Percentiles rank a stretch among this genome's conserved stretches.
Conservation (phyloP, 2,113 vertebrate genomes). For the Kryptolebias marmoratus region DNA sequence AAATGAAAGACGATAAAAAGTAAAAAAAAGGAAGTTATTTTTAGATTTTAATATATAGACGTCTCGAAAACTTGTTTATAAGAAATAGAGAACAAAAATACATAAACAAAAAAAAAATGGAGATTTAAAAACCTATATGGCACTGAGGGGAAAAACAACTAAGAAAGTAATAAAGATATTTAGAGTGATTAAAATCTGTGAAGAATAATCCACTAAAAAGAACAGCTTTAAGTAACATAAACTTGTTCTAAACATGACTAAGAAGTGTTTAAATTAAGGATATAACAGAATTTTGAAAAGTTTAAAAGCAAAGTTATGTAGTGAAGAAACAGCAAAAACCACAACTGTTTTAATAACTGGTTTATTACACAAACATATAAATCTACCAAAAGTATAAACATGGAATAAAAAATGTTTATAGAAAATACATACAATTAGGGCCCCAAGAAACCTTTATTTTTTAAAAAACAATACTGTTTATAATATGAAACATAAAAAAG, state of each 20-base stretch:
- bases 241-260: no score
- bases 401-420: conserved; percentile 71
- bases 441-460: conserved; percentile 51
- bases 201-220: neutral
- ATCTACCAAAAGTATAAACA: conserved; percentile 77
- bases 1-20: no score
- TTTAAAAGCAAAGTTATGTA: no score
- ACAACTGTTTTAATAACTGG: conserved; percentile 38
- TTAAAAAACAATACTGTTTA: conserved; percentile 55
- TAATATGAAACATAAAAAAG: conserved; percentile 60
- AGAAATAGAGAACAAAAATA: no score
- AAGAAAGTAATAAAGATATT: no score
- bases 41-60: no score
- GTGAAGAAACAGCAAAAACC: conserved; percentile 1
- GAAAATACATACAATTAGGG: conserved; percentile 71
- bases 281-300: neutral
- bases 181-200: neutral
- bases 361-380: conserved; percentile 73
- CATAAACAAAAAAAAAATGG: no score
- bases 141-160: no score
- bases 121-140: no score
- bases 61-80: no score
- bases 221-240: neutral
- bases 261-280: no score
- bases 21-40: no score